These are phyloP conservation scores for Hypercompe scribonia DNA, from an alignment of 2,888 invertebrate genomes.

Conservation along the genomic window DNA sequence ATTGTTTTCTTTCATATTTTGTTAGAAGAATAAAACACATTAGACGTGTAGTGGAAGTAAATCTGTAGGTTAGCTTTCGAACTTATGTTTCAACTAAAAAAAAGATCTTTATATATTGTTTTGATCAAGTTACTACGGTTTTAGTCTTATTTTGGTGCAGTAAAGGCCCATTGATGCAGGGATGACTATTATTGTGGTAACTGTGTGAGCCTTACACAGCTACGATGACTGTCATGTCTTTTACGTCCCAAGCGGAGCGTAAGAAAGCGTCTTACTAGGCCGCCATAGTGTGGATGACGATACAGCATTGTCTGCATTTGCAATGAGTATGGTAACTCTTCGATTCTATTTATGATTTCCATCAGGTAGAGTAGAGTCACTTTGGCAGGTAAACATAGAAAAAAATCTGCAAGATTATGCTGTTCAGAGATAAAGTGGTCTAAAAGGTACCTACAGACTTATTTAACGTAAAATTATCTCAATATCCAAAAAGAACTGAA, in stretches of 20 bases:
- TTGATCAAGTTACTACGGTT: neutral
- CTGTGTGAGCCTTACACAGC: too few species aligned
- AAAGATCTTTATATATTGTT: neutral
- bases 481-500: neutral
- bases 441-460: neutral
- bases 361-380: too few species aligned
- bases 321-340: too few species aligned
- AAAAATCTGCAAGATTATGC: neutral
- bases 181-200: too few species aligned
- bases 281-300: too few species aligned
- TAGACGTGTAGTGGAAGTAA: neutral
- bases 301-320: too few species aligned
- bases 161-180: too few species aligned
- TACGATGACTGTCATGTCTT: too few species aligned
- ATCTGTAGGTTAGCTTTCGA: neutral
- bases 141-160: neutral
- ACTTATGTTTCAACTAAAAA: neutral
- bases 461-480: neutral
- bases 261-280: too few species aligned
- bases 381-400: too few species aligned
- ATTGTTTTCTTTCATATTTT: neutral
- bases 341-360: too few species aligned
- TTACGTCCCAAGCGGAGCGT: too few species aligned
- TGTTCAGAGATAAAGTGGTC: neutral
- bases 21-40: constrained; percentile 2